Base-by-base conservation (phyloP, 2,797 vertebrate species). In the Bradypodion pumilum region DNA sequence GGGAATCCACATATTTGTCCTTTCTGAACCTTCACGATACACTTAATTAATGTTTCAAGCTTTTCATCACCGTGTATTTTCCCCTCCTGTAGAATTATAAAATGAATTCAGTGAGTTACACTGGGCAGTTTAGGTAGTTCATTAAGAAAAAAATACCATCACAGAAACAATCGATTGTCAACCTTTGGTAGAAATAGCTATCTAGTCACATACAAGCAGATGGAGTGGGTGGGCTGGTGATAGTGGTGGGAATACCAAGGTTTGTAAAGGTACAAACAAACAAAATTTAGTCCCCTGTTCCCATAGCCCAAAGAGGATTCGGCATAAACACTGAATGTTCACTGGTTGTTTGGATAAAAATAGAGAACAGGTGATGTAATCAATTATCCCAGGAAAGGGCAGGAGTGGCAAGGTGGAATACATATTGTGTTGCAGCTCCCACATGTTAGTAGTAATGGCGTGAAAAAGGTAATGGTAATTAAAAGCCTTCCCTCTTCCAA, bases 1-100 rank as follows among this genome's bases (percentile, higher is more conserved):
- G 42, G 37, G 85, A 27, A n/a, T 52, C 52, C 52, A 81, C 72
- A 81, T 76, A 85, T 85, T 85, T 85, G 78, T 85, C 79, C 84
- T 85, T 85, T 85, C 84, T 81, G 84, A 85, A 85, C 79, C 73
- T 85, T 85, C 78, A 85, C 70, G 84, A 85, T 85, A 70, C 79
- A 81, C 79, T 76, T 76, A 81, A 85, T 85, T 85, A 85, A 81
- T 81, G 68, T 76, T 85, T 85, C 78, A 85, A 59, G 52, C 72
- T 80, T 85, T 85, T 85, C 84, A 76, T 76, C 63, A 70, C 73
- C 72, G 85, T 81, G 63, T 46, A 70, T 85, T 85, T 80, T 80
- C 49, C 84, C 62, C 49, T 81, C 63, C 73, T 81, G 73, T 62
- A 81, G 74, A 85, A 81, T 70, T 52, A 69, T 76, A 76, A 85